Evolutionary conservation across 2,888 invertebrate genomes (phyloP), one percentile per base, ranked within the genome.

Genomic region (Keiferia lycopersicella): DNA sequence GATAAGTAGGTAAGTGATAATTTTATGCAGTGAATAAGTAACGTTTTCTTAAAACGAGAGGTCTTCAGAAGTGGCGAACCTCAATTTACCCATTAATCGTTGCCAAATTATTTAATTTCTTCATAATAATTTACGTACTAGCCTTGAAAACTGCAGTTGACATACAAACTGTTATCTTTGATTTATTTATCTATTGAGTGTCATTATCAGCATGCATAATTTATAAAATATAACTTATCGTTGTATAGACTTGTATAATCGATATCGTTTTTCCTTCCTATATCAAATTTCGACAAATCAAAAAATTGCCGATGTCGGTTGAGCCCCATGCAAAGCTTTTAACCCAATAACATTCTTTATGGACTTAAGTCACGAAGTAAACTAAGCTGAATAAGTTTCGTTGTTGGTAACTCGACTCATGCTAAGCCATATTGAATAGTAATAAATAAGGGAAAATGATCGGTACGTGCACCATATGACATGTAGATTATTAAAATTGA

Each of bases 261-360:
- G 34, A 34, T 58, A 34, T 38, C 39, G n/a, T 60, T 22, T 12
- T 38, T 20, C 3, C 45, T 22, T 14, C 41, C n/a, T 45, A 60
- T 60, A 60, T 45, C 41, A 60, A 60, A 60, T 60, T 60, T 60
- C 59, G 59, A 41, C 39, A 41, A 26, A 26, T 22, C 2, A 38
- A 58, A 58, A 39, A 57, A 57, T 53, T 56, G 56, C 39, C 58
- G 39, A 8, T 20, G 22, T 11, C 58, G 58, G 22, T 45, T 30
- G 34, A 26, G n/a, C 59, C 48, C 61, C 48, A 61, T 61, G 53
- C 53, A 20, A n/a, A 11, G 38, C 39, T 57, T 48, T 61, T 62
- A 58, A 65, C 64, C 64, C 62, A 62, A 65, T 62, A 58, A 65
- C n/a, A 57, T 30, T 26, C 8, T 59, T 62, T 58, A 62, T 59